Conservation (phyloP, 1,140 invertebrate genomes). For the Euglossa dilemma region DNA sequence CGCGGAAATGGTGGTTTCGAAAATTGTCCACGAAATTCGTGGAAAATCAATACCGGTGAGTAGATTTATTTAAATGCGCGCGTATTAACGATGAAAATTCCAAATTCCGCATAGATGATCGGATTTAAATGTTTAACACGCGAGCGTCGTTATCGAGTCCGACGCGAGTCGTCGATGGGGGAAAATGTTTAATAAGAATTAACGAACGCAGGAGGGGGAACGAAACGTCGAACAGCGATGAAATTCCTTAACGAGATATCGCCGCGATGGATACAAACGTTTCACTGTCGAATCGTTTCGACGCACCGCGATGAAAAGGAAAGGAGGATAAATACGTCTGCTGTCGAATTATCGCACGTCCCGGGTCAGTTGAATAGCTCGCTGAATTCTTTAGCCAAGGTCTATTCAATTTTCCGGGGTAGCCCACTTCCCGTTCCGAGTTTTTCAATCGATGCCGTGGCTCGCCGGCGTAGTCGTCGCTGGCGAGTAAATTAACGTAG, state of each 20-base stretch:
- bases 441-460: conserved; percentile 3
- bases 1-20: too few relatives aligned
- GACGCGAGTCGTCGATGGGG: not conserved
- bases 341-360: not conserved
- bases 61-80: too few relatives aligned
- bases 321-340: not conserved
- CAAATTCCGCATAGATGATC: not conserved
- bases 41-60: not conserved
- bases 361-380: not conserved
- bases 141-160: not conserved
- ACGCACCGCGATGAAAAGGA: not conserved
- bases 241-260: not conserved
- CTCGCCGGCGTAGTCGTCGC: not conserved
- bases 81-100: not conserved
- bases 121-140: not conserved
- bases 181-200: not conserved
- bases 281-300: not conserved
- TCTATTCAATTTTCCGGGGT: conserved; percentile 5
- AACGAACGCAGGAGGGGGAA: not conserved
- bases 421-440: not conserved
- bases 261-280: not conserved
- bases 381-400: not conserved
- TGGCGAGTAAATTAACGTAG: not conserved
- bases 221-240: not conserved
- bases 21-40: not conserved